Evolutionary conservation across 2,888 invertebrate genomes (phyloP).

Genomic region (Drosophila basisetae): DNA sequence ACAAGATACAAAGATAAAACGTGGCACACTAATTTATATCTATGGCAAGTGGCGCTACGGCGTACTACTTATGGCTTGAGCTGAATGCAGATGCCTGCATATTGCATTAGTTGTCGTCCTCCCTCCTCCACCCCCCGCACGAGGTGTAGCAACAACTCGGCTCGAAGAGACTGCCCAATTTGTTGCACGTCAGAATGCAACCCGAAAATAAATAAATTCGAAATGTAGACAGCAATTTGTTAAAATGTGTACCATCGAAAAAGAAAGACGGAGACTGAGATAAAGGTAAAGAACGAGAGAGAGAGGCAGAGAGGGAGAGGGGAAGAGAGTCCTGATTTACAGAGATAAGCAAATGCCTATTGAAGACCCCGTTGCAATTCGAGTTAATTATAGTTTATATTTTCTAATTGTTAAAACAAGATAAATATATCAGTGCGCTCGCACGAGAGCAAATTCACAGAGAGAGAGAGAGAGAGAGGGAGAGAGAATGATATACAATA

Average conservation of each 20-base stretch:
- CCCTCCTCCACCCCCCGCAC: not conserved
- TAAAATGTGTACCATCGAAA: slow-evolving; percentile 34
- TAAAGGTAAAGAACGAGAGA: not conserved
- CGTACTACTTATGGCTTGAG: slow-evolving; percentile 16
- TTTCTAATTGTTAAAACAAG: not conserved
- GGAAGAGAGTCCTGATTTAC: not conserved
- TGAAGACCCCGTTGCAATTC: not conserved
- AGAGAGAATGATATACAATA: not conserved
- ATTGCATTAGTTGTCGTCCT: slow-evolving; percentile 34
- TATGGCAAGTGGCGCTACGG: slow-evolving; percentile 20
- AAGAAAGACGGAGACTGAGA: not conserved
- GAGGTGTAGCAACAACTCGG: not conserved
- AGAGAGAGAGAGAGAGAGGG: not conserved
- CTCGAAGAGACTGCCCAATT: slow-evolving; percentile 22
- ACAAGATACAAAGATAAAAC: slow-evolving; percentile 67
- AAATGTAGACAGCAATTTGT: slow-evolving; percentile 59
- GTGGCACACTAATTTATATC: slow-evolving; percentile 41
- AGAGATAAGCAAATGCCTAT: not conserved
- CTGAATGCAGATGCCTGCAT: slow-evolving; percentile 54
- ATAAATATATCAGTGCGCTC: not conserved
- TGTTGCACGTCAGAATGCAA: slow-evolving; percentile 29
- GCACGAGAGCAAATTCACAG: not conserved
- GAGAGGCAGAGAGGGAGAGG: not conserved
- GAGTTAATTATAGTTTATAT: not conserved
- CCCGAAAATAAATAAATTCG: slow-evolving; percentile 45